Evolutionary conservation across 2,113 vertebrate species (phyloP), one percentile per base, ranked within the genome.

Genomic region (Oenanthe oenanthe): DNA sequence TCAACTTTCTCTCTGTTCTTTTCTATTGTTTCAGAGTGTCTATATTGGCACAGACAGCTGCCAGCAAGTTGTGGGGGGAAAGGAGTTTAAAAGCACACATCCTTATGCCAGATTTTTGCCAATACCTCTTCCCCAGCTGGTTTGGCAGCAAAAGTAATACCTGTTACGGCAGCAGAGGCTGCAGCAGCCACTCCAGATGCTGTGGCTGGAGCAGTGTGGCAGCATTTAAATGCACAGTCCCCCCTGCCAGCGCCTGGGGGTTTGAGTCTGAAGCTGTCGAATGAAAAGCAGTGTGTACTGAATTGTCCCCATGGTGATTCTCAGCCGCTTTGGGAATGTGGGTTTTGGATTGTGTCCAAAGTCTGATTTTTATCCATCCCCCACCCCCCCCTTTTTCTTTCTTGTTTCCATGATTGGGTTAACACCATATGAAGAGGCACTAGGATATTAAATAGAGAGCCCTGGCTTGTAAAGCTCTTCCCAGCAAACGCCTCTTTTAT

Each of bases 251-350:
- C 0, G 13, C 56, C 14, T 17, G 36, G 67, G 66, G 78, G 18
- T 75, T 94, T 56, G 24, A 70, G 43, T 28, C 85, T 73, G 38
- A 85, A 48, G 56, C 47, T 75, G 92, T 75, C 58, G 48, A 73
- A 53, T 86, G 71, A 81, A 81, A 86, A 92, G 24, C 13, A 12
- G 34, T 32, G 74, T 82, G 38, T 85, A 56, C 62, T 70, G 82
- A 93, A 80, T 89, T 88, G 87, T 94, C 58, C 88, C 83, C 53
- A 14, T 79, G 66, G 81, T 67, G 67, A 95, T 85, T 53, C 70
- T 80, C 56, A 76, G 25, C 51, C 12, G 6, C 60, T 87, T 57
- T 76, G 77, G 38, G 47, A 89, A 88, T 95, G 93, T 83, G 32
- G 32, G 29, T 32, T 82, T 78, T 92, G 92, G 85, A 36, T 34